Conservation (phyloP, 1,140 invertebrate species). For the Brachionus calyciflorus region DNA sequence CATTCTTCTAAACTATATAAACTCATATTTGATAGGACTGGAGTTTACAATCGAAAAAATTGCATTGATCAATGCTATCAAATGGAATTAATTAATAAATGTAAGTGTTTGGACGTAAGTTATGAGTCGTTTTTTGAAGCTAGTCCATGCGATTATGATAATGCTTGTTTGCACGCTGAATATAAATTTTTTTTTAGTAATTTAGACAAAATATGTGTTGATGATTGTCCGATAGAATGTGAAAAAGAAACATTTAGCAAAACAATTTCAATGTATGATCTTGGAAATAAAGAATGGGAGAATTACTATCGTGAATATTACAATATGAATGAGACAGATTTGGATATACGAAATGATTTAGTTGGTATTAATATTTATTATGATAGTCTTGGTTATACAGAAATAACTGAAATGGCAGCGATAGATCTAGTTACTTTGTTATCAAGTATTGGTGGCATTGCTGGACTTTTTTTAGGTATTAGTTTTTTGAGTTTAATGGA, state of each 20-base stretch:
- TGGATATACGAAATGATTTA: not conserved
- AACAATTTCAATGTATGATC: not conserved
- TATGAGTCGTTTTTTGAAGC: not conserved
- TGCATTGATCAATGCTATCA: constrained; percentile 24
- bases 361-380: not conserved
- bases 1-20: not conserved
- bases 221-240: constrained; percentile 38
- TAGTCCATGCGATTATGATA: not conserved
- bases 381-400: constrained; percentile 16
- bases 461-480: no score
- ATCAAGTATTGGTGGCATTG: no score
- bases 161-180: not conserved
- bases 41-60: not conserved
- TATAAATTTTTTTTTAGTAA: not conserved
- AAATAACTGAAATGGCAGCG: constrained; percentile 7
- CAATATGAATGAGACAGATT: not conserved
- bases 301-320: not conserved
- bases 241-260: not conserved
- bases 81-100: not conserved
- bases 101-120: not conserved
- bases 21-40: not conserved
- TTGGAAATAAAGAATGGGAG: not conserved
- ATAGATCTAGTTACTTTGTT: not conserved
- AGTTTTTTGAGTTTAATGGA: not conserved
- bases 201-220: not conserved